These are phyloP conservation scores for Calameuta pallipes DNA, from an alignment of 2,888 invertebrate genomes.

Conservation along the genomic window DNA sequence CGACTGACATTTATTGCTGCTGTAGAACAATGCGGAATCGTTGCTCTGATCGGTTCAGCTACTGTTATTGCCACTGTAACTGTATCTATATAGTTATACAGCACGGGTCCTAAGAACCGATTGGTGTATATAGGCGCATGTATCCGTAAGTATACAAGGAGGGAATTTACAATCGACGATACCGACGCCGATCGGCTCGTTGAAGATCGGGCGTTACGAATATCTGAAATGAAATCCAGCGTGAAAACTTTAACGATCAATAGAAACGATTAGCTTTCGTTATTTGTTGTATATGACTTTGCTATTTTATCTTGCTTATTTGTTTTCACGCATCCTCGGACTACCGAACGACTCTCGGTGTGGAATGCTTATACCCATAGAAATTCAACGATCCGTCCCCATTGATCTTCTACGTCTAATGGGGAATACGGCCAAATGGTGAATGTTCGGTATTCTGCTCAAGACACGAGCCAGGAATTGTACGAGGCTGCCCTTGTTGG, in stretches of 20 bases:
- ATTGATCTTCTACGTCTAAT: not conserved
- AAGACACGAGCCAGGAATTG: constrained; percentile 5
- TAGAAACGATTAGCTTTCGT: not conserved
- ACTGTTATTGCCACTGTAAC: constrained; percentile 42
- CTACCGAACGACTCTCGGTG: not conserved
- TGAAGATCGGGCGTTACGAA: not conserved
- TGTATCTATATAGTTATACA: constrained; percentile 1
- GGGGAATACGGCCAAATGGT: not conserved
- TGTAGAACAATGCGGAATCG: constrained; percentile 50
- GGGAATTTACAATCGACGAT: not conserved
- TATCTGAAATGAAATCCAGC: not conserved
- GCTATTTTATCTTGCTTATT: not conserved
- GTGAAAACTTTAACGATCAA: not conserved
- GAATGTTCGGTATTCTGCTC: constrained; percentile 1
- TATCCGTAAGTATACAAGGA: not conserved
- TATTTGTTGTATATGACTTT: not conserved
- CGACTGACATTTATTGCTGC: constrained; percentile 44
- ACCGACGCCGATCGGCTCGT: not conserved
- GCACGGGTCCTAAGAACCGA: not conserved
- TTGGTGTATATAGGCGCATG: not conserved
- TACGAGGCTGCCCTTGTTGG: constrained; percentile 4
- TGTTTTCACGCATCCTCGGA: not conserved
- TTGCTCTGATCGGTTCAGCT: constrained; percentile 35
- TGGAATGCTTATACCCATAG: not conserved
- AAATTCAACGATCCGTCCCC: not conserved